phyloP scores from a whole-genome alignment of 1,140 invertebrate species.

The Cotesia typhae region DNA sequence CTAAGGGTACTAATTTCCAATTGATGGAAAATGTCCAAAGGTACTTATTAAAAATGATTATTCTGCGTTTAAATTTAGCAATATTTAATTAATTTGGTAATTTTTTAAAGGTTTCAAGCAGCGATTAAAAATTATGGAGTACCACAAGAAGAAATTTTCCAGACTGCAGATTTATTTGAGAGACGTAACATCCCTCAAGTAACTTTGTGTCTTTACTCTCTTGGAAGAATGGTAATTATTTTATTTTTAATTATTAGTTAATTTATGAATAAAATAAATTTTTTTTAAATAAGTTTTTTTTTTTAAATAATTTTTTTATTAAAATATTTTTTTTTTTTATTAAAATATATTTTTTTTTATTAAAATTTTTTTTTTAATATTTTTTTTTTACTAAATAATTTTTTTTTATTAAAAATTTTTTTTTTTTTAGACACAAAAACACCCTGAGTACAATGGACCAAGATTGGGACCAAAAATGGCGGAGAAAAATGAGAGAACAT shows the following conservation, averaged over 20 bases:
- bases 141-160: conserved; percentile 97
- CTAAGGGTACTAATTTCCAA: conserved; percentile 95
- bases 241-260: conserved; percentile 2
- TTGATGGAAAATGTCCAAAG: conserved; percentile 98
- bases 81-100: neutral
- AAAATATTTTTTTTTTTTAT: conserved; percentile 8
- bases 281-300: conserved; percentile 7
- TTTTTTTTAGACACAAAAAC: conserved; percentile 83
- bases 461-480: conserved; percentile 93
- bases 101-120: conserved; percentile 81
- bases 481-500: conserved; percentile 91
- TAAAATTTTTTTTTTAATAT: neutral
- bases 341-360: conserved; percentile 46
- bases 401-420: conserved; percentile 3
- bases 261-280: neutral
- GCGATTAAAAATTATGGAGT: conserved; percentile 94
- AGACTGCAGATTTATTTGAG: conserved; percentile 97
- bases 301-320: conserved; percentile 15
- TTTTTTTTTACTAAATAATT: neutral
- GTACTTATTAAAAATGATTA: conserved; percentile 50
- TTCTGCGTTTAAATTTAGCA: too few species aligned
- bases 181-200: conserved; percentile 96
- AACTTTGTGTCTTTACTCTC: conserved; percentile 86
- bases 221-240: conserved; percentile 87
- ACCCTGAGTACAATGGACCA: conserved; percentile 91